Evolutionary conservation across 2,113 vertebrate species (phyloP).

Genomic region (Scytalopus superciliaris): DNA sequence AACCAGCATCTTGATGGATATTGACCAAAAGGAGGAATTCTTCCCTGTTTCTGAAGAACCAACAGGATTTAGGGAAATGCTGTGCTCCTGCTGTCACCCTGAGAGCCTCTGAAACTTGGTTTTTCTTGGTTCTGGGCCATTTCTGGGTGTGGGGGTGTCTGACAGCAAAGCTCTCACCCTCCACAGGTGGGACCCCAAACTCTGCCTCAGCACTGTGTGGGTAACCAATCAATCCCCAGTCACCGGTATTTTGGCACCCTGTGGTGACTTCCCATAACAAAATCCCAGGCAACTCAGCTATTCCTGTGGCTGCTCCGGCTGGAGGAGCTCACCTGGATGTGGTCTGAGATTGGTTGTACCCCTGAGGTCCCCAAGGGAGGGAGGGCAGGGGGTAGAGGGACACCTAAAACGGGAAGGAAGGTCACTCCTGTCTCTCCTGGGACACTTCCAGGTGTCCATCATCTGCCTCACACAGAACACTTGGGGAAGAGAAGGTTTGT

Average conservation of each 20-base stretch:
- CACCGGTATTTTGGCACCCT: not conserved
- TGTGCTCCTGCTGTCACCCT: not conserved
- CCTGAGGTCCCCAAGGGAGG: not conserved
- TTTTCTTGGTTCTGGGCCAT: not conserved
- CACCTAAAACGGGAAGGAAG: not conserved
- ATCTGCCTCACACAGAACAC: accelerated
- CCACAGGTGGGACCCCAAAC: not conserved
- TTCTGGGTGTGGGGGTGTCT: not conserved
- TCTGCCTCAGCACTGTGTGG: not conserved
- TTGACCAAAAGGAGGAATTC: not conserved
- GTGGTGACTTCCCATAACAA: not conserved
- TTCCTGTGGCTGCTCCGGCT: not conserved
- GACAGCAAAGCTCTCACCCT: accelerated
- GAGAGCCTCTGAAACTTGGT: not conserved
- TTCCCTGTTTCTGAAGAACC: not conserved
- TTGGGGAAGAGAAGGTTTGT: not conserved
- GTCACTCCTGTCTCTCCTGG: not conserved
- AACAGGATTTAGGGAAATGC: not conserved
- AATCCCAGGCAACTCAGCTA: not conserved
- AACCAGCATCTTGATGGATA: not conserved
- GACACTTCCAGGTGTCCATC: not conserved
- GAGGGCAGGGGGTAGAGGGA: not conserved
- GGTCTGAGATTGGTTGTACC: not conserved
- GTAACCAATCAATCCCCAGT: accelerated
- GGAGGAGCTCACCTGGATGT: accelerated